Evolutionary conservation across 2,888 invertebrate genomes (phyloP).

Genomic region (Chymomyza fuscimana): DNA sequence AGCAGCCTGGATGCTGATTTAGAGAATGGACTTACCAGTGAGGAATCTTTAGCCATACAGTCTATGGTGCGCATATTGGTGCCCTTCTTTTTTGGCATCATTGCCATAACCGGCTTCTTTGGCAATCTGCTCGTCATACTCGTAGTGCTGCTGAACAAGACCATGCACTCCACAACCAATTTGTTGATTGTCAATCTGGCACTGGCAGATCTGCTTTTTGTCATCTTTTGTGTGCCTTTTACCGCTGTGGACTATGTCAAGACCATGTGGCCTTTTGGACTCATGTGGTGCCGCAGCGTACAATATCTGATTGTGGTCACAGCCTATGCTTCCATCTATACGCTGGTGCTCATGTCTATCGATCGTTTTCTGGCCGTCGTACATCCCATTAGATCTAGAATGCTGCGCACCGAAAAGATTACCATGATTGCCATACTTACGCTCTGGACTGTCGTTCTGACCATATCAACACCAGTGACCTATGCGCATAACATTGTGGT

Average conservation of each 20-base stretch:
- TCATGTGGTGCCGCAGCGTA: conserved; percentile 91
- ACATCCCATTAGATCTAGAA: conserved; percentile 92
- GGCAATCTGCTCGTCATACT: conserved; percentile 94
- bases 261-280: conserved; percentile 93
- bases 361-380: conserved; percentile 96
- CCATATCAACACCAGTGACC: conserved; percentile 86
- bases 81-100: conserved; percentile 90
- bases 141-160: conserved; percentile 91
- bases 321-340: conserved; percentile 95
- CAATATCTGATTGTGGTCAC: conserved; percentile 95
- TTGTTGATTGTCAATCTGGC: conserved; percentile 94
- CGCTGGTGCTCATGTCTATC: conserved; percentile 94
- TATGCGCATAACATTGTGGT: conserved; percentile 86
- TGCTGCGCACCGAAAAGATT: conserved; percentile 88
- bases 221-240: conserved; percentile 95
- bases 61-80: conserved; percentile 82
- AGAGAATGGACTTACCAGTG: conserved; percentile 15
- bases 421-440: conserved; percentile 88
- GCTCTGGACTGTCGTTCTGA: conserved; percentile 89
- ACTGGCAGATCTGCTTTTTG: conserved; percentile 92
- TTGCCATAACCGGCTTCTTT: conserved; percentile 90
- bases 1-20: conserved; percentile 17
- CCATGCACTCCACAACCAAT: conserved; percentile 96
- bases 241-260: conserved; percentile 93
- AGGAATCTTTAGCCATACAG: conserved; percentile 41